These are phyloP conservation scores for Nansenia antarctica DNA, from an alignment of 2,113 vertebrate genomes.

Conservation along the genomic window DNA sequence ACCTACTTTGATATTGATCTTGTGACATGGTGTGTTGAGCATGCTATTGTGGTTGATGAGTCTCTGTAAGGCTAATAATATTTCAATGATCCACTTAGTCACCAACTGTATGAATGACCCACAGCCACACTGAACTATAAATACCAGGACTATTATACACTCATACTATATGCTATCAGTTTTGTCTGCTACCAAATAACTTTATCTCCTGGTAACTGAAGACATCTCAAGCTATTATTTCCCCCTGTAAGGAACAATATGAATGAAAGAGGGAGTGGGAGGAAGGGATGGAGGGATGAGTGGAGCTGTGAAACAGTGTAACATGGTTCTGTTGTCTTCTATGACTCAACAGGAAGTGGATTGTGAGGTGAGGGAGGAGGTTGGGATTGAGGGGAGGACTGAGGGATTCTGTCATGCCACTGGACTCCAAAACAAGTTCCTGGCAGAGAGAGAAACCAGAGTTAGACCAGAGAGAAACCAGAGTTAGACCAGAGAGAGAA, in stretches of 20 bases:
- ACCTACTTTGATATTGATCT: too few relatives aligned
- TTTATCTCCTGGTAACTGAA: too few relatives aligned
- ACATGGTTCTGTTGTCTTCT: conserved; percentile 38
- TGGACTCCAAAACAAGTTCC: too few relatives aligned
- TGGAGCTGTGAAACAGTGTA: conserved; percentile 50
- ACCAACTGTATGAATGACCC: conserved; percentile 39
- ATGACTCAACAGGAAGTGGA: conserved; percentile 74
- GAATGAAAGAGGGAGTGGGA: conserved; percentile 28
- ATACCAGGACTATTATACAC: conserved; percentile 36
- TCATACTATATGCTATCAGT: conserved; percentile 26
- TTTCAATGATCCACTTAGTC: conserved; percentile 28
- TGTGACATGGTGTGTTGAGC: too few relatives aligned
- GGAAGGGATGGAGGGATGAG: conserved; percentile 45
- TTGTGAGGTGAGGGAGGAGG: conserved; percentile 48
- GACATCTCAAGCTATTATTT: conserved; percentile 18
- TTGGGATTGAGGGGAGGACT: conserved; percentile 30
- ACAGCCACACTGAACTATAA: not conserved
- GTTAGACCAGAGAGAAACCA: too few relatives aligned
- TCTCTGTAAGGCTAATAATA: conserved; percentile 24
- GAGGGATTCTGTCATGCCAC: too few relatives aligned
- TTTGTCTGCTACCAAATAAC: conserved; percentile 13
- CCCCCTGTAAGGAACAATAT: conserved; percentile 18
- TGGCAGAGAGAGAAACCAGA: too few relatives aligned
- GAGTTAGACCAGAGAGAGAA: conserved; percentile 20
- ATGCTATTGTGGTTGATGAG: conserved; percentile 10